Evolutionary conservation across 2,888 invertebrate genomes (phyloP).

Genomic region (Netelia fuscicornis): DNA sequence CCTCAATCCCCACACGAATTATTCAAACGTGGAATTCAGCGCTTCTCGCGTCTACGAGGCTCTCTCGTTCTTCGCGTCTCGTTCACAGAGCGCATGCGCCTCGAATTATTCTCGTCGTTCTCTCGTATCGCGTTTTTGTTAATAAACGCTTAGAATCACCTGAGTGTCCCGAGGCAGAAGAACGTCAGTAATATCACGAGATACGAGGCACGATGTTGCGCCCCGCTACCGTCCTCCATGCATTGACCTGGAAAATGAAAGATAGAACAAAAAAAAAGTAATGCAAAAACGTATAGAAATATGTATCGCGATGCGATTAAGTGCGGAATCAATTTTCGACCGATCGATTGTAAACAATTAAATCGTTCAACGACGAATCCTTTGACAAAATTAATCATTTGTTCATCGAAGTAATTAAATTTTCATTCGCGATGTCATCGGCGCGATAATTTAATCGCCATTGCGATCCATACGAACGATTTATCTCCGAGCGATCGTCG

Average conservation of each 20-base stretch:
- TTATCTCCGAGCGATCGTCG: no score
- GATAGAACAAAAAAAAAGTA: constrained; percentile 9
- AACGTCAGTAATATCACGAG: constrained; percentile 76
- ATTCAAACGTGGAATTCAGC: constrained; percentile 22
- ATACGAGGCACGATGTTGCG: constrained; percentile 76
- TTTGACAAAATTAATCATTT: no score
- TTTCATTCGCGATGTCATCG: no score
- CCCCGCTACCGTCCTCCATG: constrained; percentile 85
- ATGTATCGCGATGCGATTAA: background rate
- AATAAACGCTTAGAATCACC: constrained; percentile 81
- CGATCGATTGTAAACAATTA: no score
- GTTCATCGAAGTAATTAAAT: no score
- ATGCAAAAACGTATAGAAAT: background rate
- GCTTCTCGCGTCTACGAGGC: constrained; percentile 18
- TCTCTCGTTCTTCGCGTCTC: background rate
- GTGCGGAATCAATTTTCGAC: no score
- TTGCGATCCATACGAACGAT: no score
- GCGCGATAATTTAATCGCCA: no score
- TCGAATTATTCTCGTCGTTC: constrained; percentile 64
- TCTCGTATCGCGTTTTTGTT: constrained; percentile 52
- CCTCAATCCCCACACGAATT: constrained; percentile 26
- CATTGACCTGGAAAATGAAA: constrained; percentile 87
- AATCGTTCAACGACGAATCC: no score
- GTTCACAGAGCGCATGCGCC: constrained; percentile 9
- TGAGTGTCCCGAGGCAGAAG: constrained; percentile 72